Conservation (phyloP, 2,797 vertebrate species). For the Sebastiscus tertius region DNA sequence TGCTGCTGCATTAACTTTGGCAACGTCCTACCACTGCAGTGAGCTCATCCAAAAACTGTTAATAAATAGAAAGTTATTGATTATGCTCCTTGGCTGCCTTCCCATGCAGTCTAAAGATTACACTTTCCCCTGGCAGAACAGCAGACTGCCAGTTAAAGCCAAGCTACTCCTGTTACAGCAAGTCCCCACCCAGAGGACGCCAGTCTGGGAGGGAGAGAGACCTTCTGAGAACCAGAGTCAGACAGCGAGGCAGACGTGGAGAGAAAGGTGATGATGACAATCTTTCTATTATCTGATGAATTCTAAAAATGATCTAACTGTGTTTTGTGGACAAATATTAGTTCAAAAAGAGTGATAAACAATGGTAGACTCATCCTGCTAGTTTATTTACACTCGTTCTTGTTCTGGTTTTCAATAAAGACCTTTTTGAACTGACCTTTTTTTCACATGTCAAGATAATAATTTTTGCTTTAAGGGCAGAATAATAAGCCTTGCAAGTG, state of each 20-base stretch:
- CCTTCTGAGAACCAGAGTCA: slow-evolving; percentile 24
- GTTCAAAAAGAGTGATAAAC: background rate
- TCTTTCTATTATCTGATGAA: slow-evolving; percentile 1
- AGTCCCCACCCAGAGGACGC: slow-evolving; percentile 60
- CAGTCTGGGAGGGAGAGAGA: slow-evolving; percentile 26
- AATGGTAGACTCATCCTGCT: background rate
- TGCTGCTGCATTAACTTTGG: slow-evolving; percentile 77
- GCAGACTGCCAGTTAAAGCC: slow-evolving; percentile 65
- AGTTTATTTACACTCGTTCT: background rate
- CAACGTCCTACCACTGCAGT: slow-evolving; percentile 70
- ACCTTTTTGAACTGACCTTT: background rate
- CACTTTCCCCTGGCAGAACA: slow-evolving; percentile 68
- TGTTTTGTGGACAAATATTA: background rate
- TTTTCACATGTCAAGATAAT: background rate
- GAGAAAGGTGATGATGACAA: background rate
- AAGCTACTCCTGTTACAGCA: slow-evolving; percentile 71
- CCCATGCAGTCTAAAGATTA: slow-evolving; percentile 75
- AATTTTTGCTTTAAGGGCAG: slow-evolving; percentile 9
- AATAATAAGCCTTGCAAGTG: slow-evolving; percentile 31
- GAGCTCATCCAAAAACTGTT: slow-evolving; percentile 81
- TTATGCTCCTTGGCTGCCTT: slow-evolving; percentile 75
- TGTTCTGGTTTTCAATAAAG: background rate
- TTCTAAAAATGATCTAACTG: background rate
- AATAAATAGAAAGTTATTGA: slow-evolving; percentile 85
- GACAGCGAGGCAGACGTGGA: slow-evolving; percentile 12